A percentile compares a stretch with the other conserved stretches of the same genome.
phyloP scores from a whole-genome alignment of 2,888 invertebrate genomes.

The Habroteleia sp. region DNA sequence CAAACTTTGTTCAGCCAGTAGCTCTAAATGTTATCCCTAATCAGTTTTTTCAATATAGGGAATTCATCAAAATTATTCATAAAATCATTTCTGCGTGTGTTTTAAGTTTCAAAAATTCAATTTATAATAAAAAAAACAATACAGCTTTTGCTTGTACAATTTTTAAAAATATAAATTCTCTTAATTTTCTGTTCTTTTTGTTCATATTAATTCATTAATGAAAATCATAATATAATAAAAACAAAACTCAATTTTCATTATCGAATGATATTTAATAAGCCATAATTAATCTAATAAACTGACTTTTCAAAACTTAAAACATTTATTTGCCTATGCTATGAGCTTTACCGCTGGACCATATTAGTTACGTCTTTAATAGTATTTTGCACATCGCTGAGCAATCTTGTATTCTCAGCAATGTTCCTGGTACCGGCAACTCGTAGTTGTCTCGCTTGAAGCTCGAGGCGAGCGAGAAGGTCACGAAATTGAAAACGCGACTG shows the following conservation, averaged over 20 bases:
- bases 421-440: constrained; percentile 87
- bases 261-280: too few relatives aligned
- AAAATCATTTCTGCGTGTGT: constrained; percentile 2
- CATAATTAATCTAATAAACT: too few relatives aligned
- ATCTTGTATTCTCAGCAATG: constrained; percentile 85
- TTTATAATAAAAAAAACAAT: too few relatives aligned
- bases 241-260: too few relatives aligned
- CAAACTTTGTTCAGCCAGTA: background rate
- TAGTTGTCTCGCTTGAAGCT: constrained; percentile 86
- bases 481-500: constrained; percentile 94
- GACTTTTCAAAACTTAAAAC: background rate
- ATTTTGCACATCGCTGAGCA: constrained; percentile 88
- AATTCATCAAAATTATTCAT: constrained; percentile 4
- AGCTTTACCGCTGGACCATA: constrained; percentile 87
- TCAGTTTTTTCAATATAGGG: background rate
- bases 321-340: too few relatives aligned
- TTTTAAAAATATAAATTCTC: too few relatives aligned
- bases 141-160: too few relatives aligned
- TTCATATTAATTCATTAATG: too few relatives aligned
- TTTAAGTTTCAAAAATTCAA: constrained; percentile 8
- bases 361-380: constrained; percentile 88
- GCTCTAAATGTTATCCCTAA: too few relatives aligned
- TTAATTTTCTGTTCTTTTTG: too few relatives aligned
- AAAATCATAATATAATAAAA: too few relatives aligned
- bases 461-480: constrained; percentile 87